Base-by-base conservation (phyloP, 2,113 vertebrate species). In the Romanogobio albipinnatus region DNA sequence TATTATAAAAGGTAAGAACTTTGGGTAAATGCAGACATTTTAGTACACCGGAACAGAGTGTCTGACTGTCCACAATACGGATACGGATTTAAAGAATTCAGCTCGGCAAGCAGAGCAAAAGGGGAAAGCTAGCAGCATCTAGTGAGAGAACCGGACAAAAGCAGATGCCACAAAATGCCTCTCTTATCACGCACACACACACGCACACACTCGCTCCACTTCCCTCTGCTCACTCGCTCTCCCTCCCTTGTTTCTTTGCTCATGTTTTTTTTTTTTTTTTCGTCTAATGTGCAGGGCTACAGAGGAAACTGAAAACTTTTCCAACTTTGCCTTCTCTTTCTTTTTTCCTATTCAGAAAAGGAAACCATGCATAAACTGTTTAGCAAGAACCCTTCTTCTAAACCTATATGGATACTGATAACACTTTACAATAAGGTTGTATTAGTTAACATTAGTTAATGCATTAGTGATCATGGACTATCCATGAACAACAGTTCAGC, bases 91-190 rank as follows among this genome's bases (percentile, higher is more conserved):
- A 85, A 89, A 73, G 73, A 82, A 81, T 61, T 84, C 83, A 89
- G 76, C 75, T 73, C 39, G 19, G 81, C 64, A 58, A 85, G 86
- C 86, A 78, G 88, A 86, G 86, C 82, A 92, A 91, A 91, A 91
- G 90, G 93, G 88, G 93, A 91, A 92, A 93, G 91, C 91, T 93
- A 94, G 94, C 93, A 94, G 86, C 93, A 93, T 92, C 93, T 93
- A 92, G 93, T 92, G 93, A 93, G 91, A 91, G 91, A 91, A 92
- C 78, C 3, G 88, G 92, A 93, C 93, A 93, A 83, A 90, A 91
- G 90, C 93, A 93, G 90, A 93, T 89, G 86, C 85, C 89, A 68
- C 85, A 82, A 87, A 86, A 87, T 90, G 77, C 85, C 49, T 81
- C 78, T 53, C 88, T 83, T 87, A 58, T 77, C 77, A 68, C 66